Conservation (phyloP, 2,888 invertebrate species). For the Athripsodes cinereus region DNA sequence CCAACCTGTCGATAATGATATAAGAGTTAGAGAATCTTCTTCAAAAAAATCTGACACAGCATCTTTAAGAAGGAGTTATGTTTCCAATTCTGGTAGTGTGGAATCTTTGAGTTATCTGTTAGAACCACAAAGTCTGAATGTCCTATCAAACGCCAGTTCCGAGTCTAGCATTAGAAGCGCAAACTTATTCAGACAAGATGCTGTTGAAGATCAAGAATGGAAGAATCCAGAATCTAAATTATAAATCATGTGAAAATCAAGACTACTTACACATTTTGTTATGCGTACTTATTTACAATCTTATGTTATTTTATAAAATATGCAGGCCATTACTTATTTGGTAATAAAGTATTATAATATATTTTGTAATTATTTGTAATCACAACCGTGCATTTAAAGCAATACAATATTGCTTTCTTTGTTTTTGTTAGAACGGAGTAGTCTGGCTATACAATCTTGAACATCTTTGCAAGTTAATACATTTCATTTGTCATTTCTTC, state of each 20-base stretch:
- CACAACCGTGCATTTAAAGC: too few species aligned
- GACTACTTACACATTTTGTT: neutral
- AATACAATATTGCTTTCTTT: too few species aligned
- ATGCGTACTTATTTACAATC: neutral
- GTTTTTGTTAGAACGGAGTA: too few species aligned
- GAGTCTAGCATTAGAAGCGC: conserved; percentile 35
- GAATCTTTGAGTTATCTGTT: conserved; percentile 39
- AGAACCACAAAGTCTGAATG: conserved; percentile 46
- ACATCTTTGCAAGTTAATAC: too few species aligned
- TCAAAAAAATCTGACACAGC: conserved; percentile 7
- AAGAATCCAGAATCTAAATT: conserved; percentile 47
- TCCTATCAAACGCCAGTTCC: conserved; percentile 38
- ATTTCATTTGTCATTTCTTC: too few species aligned
- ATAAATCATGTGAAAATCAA: conserved; percentile 30
- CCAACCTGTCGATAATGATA: conserved; percentile 13
- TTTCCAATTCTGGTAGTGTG: conserved; percentile 34
- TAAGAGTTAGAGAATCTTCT: conserved; percentile 12
- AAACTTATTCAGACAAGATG: conserved; percentile 47
- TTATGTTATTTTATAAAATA: neutral
- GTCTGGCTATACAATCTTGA: too few species aligned
- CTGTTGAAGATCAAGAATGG: conserved; percentile 36
- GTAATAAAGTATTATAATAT: too few species aligned
- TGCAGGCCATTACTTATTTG: too few species aligned
- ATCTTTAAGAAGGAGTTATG: conserved; percentile 3
- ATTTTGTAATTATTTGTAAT: too few species aligned